A percentile compares a stretch with the other conserved stretches of the same genome.
Conservation (phyloP, 2,113 vertebrate species). For the Orientallactaga bullata region DNA sequence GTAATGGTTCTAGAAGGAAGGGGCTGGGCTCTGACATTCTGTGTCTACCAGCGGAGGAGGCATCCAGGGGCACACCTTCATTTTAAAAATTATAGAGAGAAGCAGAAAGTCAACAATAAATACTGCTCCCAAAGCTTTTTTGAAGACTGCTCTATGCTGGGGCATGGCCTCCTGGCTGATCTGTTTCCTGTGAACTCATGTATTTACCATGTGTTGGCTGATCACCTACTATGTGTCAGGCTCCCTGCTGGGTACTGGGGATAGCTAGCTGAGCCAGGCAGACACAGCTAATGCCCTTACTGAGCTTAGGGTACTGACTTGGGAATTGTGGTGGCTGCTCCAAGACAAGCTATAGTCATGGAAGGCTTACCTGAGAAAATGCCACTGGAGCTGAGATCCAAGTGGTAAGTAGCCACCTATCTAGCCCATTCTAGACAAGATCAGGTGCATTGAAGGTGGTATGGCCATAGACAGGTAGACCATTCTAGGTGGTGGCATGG, state of each 20-base stretch:
- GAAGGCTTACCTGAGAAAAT: conserved; percentile 53
- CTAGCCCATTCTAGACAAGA: neutral
- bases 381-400: neutral
- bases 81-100: conserved; percentile 76
- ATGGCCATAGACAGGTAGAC: too few species aligned
- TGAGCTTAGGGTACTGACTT: neutral
- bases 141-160: conserved; percentile 21
- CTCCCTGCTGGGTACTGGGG: neutral
- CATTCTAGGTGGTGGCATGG: neutral
- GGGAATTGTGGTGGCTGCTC: neutral
- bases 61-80: conserved; percentile 68
- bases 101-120: conserved; percentile 78
- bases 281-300: neutral
- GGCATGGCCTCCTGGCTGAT: neutral
- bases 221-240: conserved; percentile 55
- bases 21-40: neutral
- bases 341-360: neutral
- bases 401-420: neutral
- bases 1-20: conserved; percentile 42
- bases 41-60: conserved; percentile 62
- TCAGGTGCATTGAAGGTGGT: too few species aligned
- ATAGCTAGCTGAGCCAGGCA: neutral
- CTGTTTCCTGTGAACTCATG: neutral
- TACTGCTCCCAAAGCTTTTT: conserved; percentile 59
- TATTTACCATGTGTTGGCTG: neutral